Percentiles rank a stretch among this genome's conserved stretches.
Evolutionary conservation across 2,797 vertebrate genomes (phyloP).

Genomic region (Numenius phaeopus): DNA sequence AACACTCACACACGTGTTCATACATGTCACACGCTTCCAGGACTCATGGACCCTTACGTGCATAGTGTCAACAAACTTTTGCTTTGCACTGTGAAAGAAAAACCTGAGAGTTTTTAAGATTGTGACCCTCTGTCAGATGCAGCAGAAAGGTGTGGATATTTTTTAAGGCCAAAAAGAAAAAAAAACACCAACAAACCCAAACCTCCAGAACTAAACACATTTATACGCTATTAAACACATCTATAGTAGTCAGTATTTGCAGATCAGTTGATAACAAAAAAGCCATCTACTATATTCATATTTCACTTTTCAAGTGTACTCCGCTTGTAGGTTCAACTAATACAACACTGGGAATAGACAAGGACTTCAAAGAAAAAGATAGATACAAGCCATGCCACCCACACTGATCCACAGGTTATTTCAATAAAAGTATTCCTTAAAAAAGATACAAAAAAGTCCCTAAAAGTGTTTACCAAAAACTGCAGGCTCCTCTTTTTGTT

Average conservation of each 20-base stretch:
- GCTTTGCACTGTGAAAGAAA: background rate
- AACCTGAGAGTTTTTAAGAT: background rate
- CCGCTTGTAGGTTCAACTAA: background rate
- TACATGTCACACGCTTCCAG: background rate
- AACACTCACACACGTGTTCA: fast-evolving
- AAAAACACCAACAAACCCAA: background rate
- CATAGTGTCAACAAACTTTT: background rate
- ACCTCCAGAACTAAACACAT: background rate
- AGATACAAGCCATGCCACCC: background rate
- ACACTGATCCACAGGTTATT: background rate
- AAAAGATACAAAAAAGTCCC: background rate
- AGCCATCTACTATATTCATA: background rate
- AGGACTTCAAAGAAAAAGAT: background rate
- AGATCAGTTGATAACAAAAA: background rate
- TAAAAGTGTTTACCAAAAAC: background rate
- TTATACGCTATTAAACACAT: background rate
- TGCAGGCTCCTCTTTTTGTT: background rate
- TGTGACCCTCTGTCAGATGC: background rate
- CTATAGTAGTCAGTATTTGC: background rate
- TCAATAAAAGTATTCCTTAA: background rate
- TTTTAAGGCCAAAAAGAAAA: background rate
- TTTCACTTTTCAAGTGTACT: background rate
- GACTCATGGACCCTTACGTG: fast-evolving
- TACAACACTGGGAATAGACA: background rate
- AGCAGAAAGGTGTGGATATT: background rate